Percentiles rank a stretch among this genome's conserved stretches.
Evolutionary conservation across 1,140 invertebrate genomes (phyloP).

Genomic region (Gerris buenoi): DNA sequence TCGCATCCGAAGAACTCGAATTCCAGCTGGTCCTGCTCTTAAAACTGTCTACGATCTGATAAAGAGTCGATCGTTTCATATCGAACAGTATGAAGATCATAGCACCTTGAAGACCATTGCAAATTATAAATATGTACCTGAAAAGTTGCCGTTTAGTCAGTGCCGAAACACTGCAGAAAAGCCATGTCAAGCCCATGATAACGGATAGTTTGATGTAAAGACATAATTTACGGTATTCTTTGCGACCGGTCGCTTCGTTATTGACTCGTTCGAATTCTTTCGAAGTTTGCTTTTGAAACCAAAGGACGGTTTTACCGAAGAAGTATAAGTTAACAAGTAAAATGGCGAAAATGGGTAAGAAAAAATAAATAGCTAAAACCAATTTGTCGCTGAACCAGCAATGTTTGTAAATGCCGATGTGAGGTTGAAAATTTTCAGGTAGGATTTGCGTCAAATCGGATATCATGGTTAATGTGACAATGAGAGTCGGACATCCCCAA

Average conservation of each 20-base stretch:
- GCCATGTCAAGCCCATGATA: constrained; percentile 37
- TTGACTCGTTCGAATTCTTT: constrained; percentile 7
- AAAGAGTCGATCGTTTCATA: constrained; percentile 21
- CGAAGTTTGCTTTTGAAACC: constrained; percentile 20
- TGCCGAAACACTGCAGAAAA: constrained; percentile 31
- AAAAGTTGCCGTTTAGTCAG: constrained; percentile 21
- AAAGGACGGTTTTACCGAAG: constrained; percentile 28
- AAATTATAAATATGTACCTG: constrained; percentile 33
- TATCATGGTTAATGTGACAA: neutral
- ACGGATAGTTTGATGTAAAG: constrained; percentile 35
- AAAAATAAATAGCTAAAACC: constrained; percentile 30
- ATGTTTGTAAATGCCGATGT: constrained; percentile 23
- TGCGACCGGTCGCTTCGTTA: constrained; percentile 8
- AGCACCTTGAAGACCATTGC: constrained; percentile 34
- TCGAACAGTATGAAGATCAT: constrained; percentile 36
- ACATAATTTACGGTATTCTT: constrained; percentile 27
- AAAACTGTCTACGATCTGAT: neutral
- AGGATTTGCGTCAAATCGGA: constrained; percentile 7
- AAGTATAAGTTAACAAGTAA: constrained; percentile 29
- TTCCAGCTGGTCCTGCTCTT: neutral
- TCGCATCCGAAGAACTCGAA: neutral
- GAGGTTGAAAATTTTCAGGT: constrained; percentile 16
- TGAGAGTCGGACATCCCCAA: constrained; percentile 2
- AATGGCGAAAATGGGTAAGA: constrained; percentile 29
- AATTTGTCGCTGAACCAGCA: constrained; percentile 28